Percentiles rank a stretch among this genome's conserved stretches.
Evolutionary conservation across 2,797 vertebrate species (phyloP).

Genomic region (Leucoraja ocellata): DNA sequence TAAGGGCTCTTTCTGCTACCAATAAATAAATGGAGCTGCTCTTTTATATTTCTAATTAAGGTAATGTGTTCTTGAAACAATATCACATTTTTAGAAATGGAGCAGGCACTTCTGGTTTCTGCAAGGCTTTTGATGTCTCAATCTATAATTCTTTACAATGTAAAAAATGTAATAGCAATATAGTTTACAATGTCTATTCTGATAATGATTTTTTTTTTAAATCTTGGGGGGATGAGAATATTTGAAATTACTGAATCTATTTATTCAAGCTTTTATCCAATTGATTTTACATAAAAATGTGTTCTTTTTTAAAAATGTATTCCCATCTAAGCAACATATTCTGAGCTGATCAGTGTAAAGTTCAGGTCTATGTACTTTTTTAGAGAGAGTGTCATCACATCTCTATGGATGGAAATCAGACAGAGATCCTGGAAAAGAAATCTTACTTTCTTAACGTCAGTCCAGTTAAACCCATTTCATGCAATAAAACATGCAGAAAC

Average conservation of each 20-base stretch:
- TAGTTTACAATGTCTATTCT: background rate
- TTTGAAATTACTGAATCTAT: background rate
- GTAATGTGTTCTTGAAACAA: constrained; percentile 20
- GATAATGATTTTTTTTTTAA: background rate
- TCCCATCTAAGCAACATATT: background rate
- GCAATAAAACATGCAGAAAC: background rate
- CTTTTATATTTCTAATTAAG: constrained; percentile 35
- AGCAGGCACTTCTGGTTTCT: constrained; percentile 3
- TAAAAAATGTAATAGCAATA: background rate
- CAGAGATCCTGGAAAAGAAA: background rate
- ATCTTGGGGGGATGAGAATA: background rate
- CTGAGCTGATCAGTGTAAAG: background rate
- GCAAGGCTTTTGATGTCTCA: background rate
- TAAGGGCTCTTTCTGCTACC: background rate
- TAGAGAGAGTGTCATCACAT: background rate
- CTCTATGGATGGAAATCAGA: background rate
- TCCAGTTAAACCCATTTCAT: background rate
- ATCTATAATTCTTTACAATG: background rate
- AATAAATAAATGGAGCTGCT: constrained; percentile 31
- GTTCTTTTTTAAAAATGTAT: background rate
- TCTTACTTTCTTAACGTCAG: background rate
- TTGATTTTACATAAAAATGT: background rate
- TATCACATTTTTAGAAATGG: constrained; percentile 34
- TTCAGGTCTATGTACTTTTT: background rate
- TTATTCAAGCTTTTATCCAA: background rate